These are phyloP conservation scores for Habrosyne pyritoides DNA, from an alignment of 2,888 invertebrate species.

Conservation along the genomic window DNA sequence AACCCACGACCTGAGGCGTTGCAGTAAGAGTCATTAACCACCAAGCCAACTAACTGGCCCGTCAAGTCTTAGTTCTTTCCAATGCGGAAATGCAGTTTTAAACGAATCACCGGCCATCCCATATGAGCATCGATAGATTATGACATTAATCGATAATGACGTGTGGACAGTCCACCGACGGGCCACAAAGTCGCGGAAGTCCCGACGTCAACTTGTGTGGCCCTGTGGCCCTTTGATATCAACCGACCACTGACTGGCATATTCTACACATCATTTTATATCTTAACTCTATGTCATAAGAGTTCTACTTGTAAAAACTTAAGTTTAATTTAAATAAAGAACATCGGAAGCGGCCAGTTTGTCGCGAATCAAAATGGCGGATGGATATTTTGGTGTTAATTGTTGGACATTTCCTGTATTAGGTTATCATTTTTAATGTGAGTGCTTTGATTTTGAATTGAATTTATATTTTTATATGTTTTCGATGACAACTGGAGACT, in stretches of 20 bases:
- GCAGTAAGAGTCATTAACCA: too few species aligned
- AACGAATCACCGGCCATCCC: neutral
- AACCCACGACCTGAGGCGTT: too few species aligned
- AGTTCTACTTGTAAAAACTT: neutral
- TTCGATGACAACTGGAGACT: conserved; percentile 27
- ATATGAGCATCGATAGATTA: conserved; percentile 8
- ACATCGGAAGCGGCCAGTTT: conserved; percentile 13
- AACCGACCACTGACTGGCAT: neutral
- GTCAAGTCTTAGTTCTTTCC: neutral
- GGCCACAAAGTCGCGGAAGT: conserved; percentile 12
- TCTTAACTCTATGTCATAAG: neutral
- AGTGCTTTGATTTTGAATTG: conserved; percentile 46
- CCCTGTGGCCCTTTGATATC: conserved; percentile 3
- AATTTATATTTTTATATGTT: conserved; percentile 46
- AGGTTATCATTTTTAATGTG: conserved; percentile 35
- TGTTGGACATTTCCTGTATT: conserved; percentile 36
- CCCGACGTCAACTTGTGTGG: conserved; percentile 12
- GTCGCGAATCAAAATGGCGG: conserved; percentile 13
- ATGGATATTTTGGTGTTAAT: neutral
- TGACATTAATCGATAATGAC: conserved; percentile 19
- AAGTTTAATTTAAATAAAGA: conserved; percentile 10
- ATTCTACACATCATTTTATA: neutral
- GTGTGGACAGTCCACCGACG: conserved; percentile 11
- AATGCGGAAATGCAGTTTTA: neutral
- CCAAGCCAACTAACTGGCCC: neutral